Evolutionary conservation across 37 sponge, comb jelly and placozoan species (phyloP), one percentile per base, ranked within the genome.

Genomic region (Crambe crambe): DNA sequence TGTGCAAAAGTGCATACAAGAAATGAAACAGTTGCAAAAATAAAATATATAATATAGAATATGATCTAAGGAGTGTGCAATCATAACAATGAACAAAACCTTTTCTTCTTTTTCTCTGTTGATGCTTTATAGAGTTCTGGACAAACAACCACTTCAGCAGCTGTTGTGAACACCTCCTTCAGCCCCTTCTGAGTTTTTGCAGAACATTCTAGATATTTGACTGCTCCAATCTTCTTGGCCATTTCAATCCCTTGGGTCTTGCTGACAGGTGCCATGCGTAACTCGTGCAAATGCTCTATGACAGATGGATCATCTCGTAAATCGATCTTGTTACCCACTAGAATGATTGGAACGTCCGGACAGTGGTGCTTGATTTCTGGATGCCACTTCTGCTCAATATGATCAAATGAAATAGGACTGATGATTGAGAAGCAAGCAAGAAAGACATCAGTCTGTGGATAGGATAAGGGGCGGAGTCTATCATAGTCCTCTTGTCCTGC

Each of bases 401-500:
- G 87, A 12, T 92, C 92, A 60, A 74, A 93, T 0, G 93, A 89
- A 21, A 74, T 80, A 0, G 90, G 93, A 78, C 86, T 93, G 38
- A 85, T 67, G 31, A 93, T 65, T 12, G 93, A 93, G 70, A 85
- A 93, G 29, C 86, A 85, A 73, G 86, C 57, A 21, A 89, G 75
- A 35, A 89, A 93, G 39, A 93, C 83, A 57, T 96, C 96, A 1
- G 96, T 92, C 56, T 89, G 93, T 21, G 96, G 96, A 68, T 96
- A 96, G 40, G 96, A 96, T 4, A 96, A 90, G 20, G 96, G 96
- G 35, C 96, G 60, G 60, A 96, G 74, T 36, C 96, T 63, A 61
- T 96, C 96, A 42, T 96, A 96, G 69, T 91, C 95, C 64, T 95
- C 95, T 67, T 95, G 92, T 0, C 92, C 92, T 41, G 92, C 92